These are phyloP conservation scores for Hymenopus coronatus DNA, from an alignment of 2,888 invertebrate species.

Conservation along the genomic window DNA sequence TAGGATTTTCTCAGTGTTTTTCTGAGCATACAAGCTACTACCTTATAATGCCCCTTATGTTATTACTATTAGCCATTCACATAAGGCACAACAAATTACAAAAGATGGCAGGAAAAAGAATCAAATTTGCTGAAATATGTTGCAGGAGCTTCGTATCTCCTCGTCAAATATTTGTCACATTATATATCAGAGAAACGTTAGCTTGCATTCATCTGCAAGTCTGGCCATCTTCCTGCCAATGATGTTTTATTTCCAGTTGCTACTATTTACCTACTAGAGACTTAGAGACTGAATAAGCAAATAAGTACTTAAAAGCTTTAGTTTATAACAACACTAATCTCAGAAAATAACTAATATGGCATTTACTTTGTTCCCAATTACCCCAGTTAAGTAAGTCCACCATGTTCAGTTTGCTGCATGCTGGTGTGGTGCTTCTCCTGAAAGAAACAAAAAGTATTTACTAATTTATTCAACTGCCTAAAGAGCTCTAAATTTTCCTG, in stretches of 20 bases:
- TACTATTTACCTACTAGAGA: background rate
- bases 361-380: conserved; percentile 18
- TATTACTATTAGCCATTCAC: no score
- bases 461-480: no score
- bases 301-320: background rate
- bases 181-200: no score
- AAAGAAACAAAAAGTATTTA: background rate
- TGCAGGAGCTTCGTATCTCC: no score
- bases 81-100: no score
- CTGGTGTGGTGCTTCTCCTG: background rate
- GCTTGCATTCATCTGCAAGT: background rate
- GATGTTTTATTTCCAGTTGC: background rate
- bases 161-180: no score
- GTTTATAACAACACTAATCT: background rate
- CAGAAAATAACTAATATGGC: conserved; percentile 15
- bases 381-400: conserved; percentile 1
- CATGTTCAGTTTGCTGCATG: background rate
- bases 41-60: no score
- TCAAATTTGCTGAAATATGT: no score
- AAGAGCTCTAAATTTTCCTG: background rate
- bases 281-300: background rate
- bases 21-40: no score
- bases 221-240: background rate
- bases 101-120: no score
- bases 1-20: no score